phyloP scores from a whole-genome alignment of 2,113 vertebrate species.

The Corvus moneduloides region DNA sequence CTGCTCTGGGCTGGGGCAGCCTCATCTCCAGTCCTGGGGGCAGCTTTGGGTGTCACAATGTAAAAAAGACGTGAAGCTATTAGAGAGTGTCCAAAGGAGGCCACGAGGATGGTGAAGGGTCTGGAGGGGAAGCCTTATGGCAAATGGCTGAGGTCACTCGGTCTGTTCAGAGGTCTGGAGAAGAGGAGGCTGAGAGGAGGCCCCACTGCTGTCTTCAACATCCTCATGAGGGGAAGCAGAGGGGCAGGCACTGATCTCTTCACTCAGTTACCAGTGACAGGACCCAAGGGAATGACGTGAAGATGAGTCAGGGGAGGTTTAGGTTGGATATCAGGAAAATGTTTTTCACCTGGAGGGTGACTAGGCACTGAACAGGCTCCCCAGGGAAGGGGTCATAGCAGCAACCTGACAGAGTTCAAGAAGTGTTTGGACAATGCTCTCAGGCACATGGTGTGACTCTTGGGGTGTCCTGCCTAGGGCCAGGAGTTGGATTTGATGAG shows the following conservation, averaged over 20 bases:
- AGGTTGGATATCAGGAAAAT: not conserved
- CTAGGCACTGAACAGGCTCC: not conserved
- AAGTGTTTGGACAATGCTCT: not conserved
- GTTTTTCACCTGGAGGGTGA: not conserved
- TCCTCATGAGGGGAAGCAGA: not conserved
- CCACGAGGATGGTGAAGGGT: not conserved
- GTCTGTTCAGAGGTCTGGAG: not conserved
- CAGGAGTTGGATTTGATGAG: not conserved
- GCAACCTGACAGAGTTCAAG: not conserved
- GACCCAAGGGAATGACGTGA: not conserved
- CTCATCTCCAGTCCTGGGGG: not conserved
- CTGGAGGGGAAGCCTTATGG: not conserved
- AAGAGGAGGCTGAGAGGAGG: not conserved
- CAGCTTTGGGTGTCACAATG: not conserved
- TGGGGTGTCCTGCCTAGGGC: not conserved
- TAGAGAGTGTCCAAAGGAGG: not conserved
- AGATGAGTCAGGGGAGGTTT: not conserved
- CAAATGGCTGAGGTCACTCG: not conserved
- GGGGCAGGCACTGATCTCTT: not conserved
- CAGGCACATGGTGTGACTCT: not conserved
- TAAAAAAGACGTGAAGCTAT: not conserved
- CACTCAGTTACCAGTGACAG: not conserved
- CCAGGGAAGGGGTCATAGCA: not conserved
- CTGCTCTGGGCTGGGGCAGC: not conserved
- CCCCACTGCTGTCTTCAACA: not conserved